Conservation (phyloP, 2,113 vertebrate genomes). For the Elachura formosa region DNA sequence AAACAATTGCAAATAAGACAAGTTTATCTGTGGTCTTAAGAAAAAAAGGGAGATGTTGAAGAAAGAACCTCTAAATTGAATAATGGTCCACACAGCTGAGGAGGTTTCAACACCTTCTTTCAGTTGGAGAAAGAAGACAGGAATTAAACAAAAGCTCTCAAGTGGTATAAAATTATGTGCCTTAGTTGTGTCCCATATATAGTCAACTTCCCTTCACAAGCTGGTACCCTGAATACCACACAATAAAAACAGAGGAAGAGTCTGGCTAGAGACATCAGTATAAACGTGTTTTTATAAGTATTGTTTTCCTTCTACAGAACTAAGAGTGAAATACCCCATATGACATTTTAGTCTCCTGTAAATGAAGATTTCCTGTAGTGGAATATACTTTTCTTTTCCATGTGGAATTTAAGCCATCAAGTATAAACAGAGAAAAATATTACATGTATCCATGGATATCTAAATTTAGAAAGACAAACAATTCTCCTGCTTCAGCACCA, state of each 20-base stretch:
- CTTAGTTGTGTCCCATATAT: neutral
- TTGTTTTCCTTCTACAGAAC: neutral
- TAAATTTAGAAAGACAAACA: conserved; percentile 35
- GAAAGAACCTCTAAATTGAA: neutral
- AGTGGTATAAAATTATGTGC: neutral
- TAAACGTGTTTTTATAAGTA: neutral
- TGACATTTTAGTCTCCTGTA: conserved; percentile 10
- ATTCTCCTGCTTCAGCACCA: neutral
- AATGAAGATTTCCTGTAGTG: conserved; percentile 23
- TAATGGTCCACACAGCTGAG: neutral
- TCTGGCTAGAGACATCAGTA: neutral
- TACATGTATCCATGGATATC: conserved; percentile 10
- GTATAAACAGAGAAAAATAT: conserved; percentile 51
- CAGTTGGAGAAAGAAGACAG: neutral
- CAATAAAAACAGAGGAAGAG: neutral
- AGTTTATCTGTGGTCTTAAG: neutral
- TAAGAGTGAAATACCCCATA: neutral
- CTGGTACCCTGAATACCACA: neutral
- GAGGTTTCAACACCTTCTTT: neutral
- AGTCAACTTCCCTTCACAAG: neutral
- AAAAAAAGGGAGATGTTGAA: neutral
- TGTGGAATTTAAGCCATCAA: neutral
- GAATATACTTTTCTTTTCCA: neutral
- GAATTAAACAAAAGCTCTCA: neutral
- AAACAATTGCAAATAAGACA: neutral